Evolutionary conservation across 1,140 invertebrate genomes (phyloP), one percentile per base, ranked within the genome.

Genomic region (Leptoteleia sp.): DNA sequence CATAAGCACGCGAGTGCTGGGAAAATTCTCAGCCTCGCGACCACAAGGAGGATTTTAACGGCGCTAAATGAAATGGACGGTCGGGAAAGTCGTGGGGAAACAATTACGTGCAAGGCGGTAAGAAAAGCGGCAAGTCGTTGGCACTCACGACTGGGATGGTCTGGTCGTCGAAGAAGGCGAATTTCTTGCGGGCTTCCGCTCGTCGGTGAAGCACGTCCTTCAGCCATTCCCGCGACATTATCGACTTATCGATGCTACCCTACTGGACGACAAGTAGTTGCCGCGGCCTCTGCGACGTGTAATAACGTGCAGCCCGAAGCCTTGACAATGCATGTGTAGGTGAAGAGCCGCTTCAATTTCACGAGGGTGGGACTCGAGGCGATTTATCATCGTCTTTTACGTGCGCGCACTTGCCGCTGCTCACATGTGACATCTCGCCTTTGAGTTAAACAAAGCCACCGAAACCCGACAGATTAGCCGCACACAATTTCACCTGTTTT

Each of bases 111-210:
- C n/a, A n/a, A n/a, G n/a, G n/a, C n/a, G n/a, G n/a, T n/a, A n/a
- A n/a, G n/a, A n/a, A n/a, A n/a, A n/a, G n/a, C n/a, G n/a, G n/a
- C n/a, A n/a, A n/a, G n/a, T n/a, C n/a, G 22, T 45, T 35, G 0
- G 15, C 3, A 85, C 87, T 87, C 27, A 88, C 87, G 16, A 83
- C 31, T 1, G 85, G 48, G 4, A 78, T 37, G 4, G 86, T 80
- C 2, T 86, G 79, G 6, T 84, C 65, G 29, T 88, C 86, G 38
- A 75, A 71, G 27, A 81, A 81, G 1, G 76, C 40, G 16, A 88
- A 88, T 40, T 82, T 81, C n/a, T 83, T 78, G 1, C 79, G 50
- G n/a, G 86, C 87, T 1, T 87, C 82, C 42, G 81, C 59, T 47
- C 79, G 84, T 12, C 65, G 68, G 0, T 65, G 42, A 7, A 71